Base-by-base conservation (phyloP, 2,113 vertebrate species). In the Rattus rattus region DNA sequence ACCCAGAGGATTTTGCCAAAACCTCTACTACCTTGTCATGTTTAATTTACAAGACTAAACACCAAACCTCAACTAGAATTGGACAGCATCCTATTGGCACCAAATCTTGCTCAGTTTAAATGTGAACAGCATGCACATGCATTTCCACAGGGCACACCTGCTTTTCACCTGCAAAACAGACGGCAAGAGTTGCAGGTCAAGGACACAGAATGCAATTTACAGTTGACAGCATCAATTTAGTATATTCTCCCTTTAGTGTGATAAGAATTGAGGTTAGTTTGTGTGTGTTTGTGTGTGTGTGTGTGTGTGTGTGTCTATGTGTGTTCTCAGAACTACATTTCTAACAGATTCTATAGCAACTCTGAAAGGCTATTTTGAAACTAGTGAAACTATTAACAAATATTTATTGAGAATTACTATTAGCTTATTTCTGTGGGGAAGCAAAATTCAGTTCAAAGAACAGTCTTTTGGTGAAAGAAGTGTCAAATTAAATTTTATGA, bases 1-100 rank as follows among this genome's bases (percentile, higher is more conserved):
- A 33, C 26, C 75, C 94, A 87, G 56, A 52, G 96, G 54, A 79
- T 95, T 97, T 97, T 96, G 67, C 95, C 98, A 97, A 33, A 59
- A 54, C 6, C 77, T 11, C 80, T 97, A 93, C 83, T 97, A 93
- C 80, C 93, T 94, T 98, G 95, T 94, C 92, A 98, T 87, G 47
- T 96, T 95, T 26, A 54, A 97, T 94, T 93, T 59, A 97, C 61
- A 95, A n/a, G 33, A 94, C 47, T 97, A 97, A 98, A 98, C 49
- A 88, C 88, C 69, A 96, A 98, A 91, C 93, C 96, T 98, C 97
- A 94, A 96, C 97, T 98, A 98, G 97, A 97, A 98, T 85, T 97
- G 96, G 98, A 96, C 94, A 93, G 77, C 17, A 86, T 88, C 69
- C 95, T 94, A 86, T 85, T 63, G 13, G 94, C 59, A 97, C 49